These are phyloP conservation scores for Cladorhizidae sp. DNA, from an alignment of 37 sponge, comb jelly and placozoan species.

Conservation along the genomic window DNA sequence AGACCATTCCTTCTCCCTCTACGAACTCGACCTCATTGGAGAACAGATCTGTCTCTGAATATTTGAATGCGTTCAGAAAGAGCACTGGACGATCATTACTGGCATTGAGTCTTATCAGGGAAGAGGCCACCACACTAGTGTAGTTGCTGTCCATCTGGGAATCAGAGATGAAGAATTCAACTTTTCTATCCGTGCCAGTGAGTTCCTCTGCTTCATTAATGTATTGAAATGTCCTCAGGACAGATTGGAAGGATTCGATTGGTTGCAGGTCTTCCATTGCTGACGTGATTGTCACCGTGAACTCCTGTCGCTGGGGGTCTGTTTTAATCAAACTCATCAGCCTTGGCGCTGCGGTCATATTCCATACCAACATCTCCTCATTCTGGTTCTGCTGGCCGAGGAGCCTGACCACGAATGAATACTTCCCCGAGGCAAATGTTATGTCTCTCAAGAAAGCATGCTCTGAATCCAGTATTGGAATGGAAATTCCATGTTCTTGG, in stretches of 20 bases:
- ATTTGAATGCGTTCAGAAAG: conserved; percentile 56
- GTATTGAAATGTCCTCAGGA: conserved; percentile 77
- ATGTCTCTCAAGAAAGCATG: conserved; percentile 65
- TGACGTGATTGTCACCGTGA: conserved; percentile 26
- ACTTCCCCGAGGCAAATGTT: conserved; percentile 25
- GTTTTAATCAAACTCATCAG: neutral
- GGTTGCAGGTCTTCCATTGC: conserved; percentile 16
- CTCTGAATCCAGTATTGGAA: conserved; percentile 67
- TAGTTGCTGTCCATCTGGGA: conserved; percentile 49
- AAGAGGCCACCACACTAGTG: conserved; percentile 49
- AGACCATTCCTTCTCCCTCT: conserved; percentile 69
- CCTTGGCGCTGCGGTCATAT: conserved; percentile 3
- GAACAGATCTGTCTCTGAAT: conserved; percentile 1
- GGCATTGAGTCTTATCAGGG: conserved; percentile 34
- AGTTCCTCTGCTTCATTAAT: conserved; percentile 84
- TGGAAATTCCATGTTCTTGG: conserved; percentile 46
- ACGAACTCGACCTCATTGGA: conserved; percentile 70
- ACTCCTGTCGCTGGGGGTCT: conserved; percentile 5
- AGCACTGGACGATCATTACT: conserved; percentile 84
- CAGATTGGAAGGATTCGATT: conserved; percentile 48
- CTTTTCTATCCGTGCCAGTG: conserved; percentile 38
- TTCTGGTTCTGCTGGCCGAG: conserved; percentile 32
- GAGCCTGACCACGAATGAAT: conserved; percentile 58
- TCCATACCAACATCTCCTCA: conserved; percentile 61
- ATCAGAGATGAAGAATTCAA: conserved; percentile 59